Evolutionary conservation across 2,888 invertebrate genomes (phyloP).

Genomic region (Pristionchus exspectatus): DNA sequence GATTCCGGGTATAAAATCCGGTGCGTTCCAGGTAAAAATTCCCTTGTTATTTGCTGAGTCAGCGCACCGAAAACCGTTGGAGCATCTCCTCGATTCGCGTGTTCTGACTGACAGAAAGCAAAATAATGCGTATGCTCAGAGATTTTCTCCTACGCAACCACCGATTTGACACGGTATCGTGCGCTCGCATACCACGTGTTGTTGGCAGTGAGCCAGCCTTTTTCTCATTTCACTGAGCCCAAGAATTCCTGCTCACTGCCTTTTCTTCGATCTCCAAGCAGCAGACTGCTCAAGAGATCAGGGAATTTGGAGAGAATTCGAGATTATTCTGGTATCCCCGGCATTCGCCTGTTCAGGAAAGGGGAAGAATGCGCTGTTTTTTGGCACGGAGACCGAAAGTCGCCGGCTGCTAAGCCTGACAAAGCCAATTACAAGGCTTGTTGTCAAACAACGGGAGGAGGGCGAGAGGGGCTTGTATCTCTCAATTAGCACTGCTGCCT

Average conservation of each 20-base stretch:
- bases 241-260: not conserved
- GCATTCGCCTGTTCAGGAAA: not conserved
- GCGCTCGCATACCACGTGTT: not conserved
- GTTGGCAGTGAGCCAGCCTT: not conserved
- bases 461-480: not conserved
- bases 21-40: too few species aligned
- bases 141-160: not conserved
- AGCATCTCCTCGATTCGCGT: not conserved
- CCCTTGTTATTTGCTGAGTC: not conserved
- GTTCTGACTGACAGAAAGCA: not conserved
- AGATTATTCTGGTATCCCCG: not conserved
- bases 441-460: not conserved
- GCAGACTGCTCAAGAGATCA: not conserved
- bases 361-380: not conserved
- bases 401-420: slow-evolving; percentile 4
- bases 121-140: not conserved
- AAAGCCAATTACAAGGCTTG: slow-evolving; percentile 27
- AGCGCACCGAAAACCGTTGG: not conserved
- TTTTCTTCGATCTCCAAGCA: too few species aligned
- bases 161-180: not conserved
- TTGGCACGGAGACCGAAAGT: not conserved
- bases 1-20: too few species aligned
- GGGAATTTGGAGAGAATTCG: not conserved
- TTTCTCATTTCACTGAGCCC: not conserved
- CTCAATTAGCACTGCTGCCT: not conserved